Evolutionary conservation across 2,888 invertebrate species (phyloP).

Genomic region (Eilema griseolum): DNA sequence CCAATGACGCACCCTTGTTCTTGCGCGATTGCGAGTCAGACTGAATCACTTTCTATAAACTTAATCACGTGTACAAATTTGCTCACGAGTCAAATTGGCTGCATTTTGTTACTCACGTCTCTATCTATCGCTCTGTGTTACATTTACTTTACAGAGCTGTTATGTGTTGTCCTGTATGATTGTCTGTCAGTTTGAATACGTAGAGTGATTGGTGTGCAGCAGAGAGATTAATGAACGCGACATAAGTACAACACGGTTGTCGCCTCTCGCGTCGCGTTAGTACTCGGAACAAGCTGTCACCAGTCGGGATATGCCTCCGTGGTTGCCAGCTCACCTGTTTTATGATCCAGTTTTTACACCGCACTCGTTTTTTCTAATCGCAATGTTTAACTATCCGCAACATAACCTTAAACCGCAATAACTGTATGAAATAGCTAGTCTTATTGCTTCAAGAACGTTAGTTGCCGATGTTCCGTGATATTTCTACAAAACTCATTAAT

Average conservation of each 20-base stretch:
- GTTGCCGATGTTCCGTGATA: slow-evolving; percentile 53
- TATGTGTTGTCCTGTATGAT: slow-evolving; percentile 11
- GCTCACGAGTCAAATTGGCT: slow-evolving; percentile 28
- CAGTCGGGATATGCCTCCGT: slow-evolving; percentile 44
- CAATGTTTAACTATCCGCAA: slow-evolving; percentile 63
- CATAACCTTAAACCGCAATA: slow-evolving; percentile 72
- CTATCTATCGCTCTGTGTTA: slow-evolving; percentile 24
- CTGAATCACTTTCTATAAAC: slow-evolving; percentile 59
- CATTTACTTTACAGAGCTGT: slow-evolving; percentile 18
- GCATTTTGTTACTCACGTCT: slow-evolving; percentile 33
- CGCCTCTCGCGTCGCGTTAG: slow-evolving; percentile 15
- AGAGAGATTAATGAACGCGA: background rate
- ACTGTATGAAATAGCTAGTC: slow-evolving; percentile 70
- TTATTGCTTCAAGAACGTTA: slow-evolving; percentile 55
- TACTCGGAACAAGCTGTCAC: slow-evolving; percentile 39
- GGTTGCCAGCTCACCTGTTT: slow-evolving; percentile 65
- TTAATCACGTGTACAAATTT: slow-evolving; percentile 52
- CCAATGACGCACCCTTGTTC: slow-evolving; percentile 49
- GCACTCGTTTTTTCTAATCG: slow-evolving; percentile 66
- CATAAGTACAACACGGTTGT: slow-evolving; percentile 33
- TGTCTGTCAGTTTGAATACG: background rate
- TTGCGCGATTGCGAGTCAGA: slow-evolving; percentile 25
- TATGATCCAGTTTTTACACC: slow-evolving; percentile 65
- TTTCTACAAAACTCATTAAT: slow-evolving; percentile 65
- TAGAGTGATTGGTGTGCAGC: background rate